These are phyloP conservation scores for Trogon surrucura DNA, from an alignment of 2,113 vertebrate genomes.

Conservation along the genomic window DNA sequence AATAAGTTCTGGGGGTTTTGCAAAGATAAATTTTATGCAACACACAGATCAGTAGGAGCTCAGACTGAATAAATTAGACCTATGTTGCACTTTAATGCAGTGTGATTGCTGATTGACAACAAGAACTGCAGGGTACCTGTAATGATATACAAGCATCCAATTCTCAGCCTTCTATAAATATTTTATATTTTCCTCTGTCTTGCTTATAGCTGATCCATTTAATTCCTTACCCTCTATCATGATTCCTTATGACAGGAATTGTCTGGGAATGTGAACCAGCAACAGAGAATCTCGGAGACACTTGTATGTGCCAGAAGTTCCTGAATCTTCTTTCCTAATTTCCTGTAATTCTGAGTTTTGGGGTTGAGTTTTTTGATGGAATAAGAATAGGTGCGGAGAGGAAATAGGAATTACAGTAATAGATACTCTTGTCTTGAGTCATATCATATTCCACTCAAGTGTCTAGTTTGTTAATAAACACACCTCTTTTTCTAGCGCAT, in stretches of 20 bases:
- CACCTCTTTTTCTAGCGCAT: not conserved
- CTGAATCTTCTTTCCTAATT: not conserved
- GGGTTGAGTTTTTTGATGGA: not conserved
- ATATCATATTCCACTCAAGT: not conserved
- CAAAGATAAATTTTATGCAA: not conserved
- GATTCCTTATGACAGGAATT: not conserved
- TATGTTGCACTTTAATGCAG: not conserved
- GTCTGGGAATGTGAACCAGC: not conserved
- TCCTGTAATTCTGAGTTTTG: not conserved
- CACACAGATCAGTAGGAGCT: not conserved
- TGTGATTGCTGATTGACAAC: not conserved
- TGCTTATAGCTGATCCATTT: not conserved
- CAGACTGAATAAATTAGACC: not conserved
- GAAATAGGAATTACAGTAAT: not conserved
- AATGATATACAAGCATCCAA: not conserved
- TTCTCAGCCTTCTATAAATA: not conserved
- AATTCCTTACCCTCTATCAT: not conserved
- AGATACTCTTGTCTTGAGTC: not conserved
- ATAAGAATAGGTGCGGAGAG: not conserved
- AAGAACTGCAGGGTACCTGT: not conserved
- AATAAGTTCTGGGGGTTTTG: not conserved
- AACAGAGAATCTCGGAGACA: not conserved
- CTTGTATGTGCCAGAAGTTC: not conserved
- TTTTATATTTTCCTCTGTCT: not conserved
- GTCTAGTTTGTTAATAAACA: not conserved